Evolutionary conservation across 2,888 invertebrate genomes (phyloP), one percentile per base, ranked within the genome.

Genomic region (Drosophila cognata): DNA sequence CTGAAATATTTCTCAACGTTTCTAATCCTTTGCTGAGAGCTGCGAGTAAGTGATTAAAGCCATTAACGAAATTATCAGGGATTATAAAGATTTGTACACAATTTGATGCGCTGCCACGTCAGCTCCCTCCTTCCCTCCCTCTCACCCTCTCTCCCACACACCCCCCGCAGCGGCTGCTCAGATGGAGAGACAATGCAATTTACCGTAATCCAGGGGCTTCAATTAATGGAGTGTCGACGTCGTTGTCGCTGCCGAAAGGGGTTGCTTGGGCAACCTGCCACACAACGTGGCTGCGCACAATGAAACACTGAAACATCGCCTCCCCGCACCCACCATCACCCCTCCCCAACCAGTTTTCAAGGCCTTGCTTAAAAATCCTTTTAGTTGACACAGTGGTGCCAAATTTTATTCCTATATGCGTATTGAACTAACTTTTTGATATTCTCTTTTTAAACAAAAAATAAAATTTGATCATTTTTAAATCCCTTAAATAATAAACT

Each of bases 41-140:
- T 87, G 88, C 46, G 76, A 71, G 90, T 87, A 86, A 91, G 89
- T 92, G 92, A 92, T 92, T 92, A 92, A 92, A 91, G 82, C 92
- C 92, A 92, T 92, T 92, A 92, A 92, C 91, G 88, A 92, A 92
- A 92, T 92, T 92, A 92, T 92, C 91, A 88, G 70, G 91, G 92
- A 92, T 92, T 92, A 91, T 88, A 87, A 85, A 87, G 92, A 92
- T 92, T 92, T 92, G 80, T 84, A 77, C 77, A 79, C 81, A 80
- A 89, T 88, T 88, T 81, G 77, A 80, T 87, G 89, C 76, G 75
- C 71, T 58, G 70, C 74, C 76, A 79, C 73, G 78, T 56, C 71
- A 67, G 61, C 70, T 18, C 21, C 0, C 13, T 2, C 38, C 25
- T 29, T 0, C 41, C 11, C 3, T 10, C 10, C 7, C 2, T 36